A percentile compares a stretch with the other conserved stretches of the same genome.
These are phyloP conservation scores for Heterodera schachtii DNA, from an alignment of 1,140 invertebrate genomes.

Conservation along the genomic window DNA sequence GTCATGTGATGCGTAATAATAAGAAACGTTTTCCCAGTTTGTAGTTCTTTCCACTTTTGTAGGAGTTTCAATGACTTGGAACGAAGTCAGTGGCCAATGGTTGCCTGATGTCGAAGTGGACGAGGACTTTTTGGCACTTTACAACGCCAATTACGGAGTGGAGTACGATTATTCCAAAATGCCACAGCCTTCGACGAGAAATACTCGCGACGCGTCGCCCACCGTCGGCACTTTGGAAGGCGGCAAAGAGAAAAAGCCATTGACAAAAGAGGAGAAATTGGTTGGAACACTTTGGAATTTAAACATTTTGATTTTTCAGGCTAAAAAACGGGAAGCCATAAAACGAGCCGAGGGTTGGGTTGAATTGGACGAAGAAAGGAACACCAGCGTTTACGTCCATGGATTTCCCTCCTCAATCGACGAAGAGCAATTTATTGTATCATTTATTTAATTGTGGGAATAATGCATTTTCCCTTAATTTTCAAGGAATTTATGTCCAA, in stretches of 20 bases:
- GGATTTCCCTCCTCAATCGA: constrained; percentile 86
- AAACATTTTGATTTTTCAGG: constrained; percentile 7
- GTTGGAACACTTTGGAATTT: constrained; percentile 38
- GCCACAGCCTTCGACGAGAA: constrained; percentile 45
- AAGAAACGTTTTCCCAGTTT: neutral
- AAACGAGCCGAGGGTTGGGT: constrained; percentile 77
- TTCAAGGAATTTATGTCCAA: constrained; percentile 54
- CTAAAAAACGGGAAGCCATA: constrained; percentile 27
- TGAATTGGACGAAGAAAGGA: constrained; percentile 85
- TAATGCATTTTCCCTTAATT: constrained; percentile 28
- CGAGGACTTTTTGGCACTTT: constrained; percentile 91
- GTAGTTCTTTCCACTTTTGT: neutral
- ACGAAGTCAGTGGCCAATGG: constrained; percentile 53
- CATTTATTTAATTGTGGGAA: neutral
- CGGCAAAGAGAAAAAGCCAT: constrained; percentile 51
- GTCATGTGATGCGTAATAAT: too few relatives aligned
- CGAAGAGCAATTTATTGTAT: constrained; percentile 73
- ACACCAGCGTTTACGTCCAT: constrained; percentile 94
- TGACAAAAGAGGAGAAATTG: constrained; percentile 66
- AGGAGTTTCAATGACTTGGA: constrained; percentile 55
- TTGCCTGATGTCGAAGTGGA: constrained; percentile 74
- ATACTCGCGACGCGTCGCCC: neutral
- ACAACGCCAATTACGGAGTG: constrained; percentile 93
- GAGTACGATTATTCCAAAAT: constrained; percentile 48
- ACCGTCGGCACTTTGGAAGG: constrained; percentile 14